These are phyloP conservation scores for Volucella bombylans DNA, from an alignment of 2,888 invertebrate genomes.

Conservation along the genomic window DNA sequence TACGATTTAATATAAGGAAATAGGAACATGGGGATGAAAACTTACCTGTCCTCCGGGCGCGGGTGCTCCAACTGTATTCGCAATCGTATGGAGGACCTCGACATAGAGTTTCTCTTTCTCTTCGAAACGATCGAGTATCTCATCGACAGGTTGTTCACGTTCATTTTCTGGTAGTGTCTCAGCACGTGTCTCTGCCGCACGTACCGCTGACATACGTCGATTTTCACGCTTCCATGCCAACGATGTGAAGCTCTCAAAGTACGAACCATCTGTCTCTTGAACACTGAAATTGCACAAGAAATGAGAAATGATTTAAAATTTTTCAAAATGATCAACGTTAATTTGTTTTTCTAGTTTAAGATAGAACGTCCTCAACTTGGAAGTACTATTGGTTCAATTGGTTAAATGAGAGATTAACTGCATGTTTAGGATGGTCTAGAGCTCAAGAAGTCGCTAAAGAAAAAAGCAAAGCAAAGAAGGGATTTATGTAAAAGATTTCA, in stretches of 20 bases:
- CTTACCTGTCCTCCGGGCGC: slow-evolving; percentile 87
- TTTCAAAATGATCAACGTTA: no score
- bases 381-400: no score
- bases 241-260: slow-evolving; percentile 96
- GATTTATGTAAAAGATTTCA: no score
- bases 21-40: slow-evolving; percentile 1
- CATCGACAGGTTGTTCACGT: slow-evolving; percentile 81
- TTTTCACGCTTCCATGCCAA: slow-evolving; percentile 96
- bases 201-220: slow-evolving; percentile 89
- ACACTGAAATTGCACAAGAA: slow-evolving; percentile 85
- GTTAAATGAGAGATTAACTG: no score
- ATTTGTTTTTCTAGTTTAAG: no score
- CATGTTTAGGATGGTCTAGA: no score
- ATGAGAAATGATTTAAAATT: neutral
- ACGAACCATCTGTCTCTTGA: slow-evolving; percentile 96
- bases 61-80: slow-evolving; percentile 93
- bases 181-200: slow-evolving; percentile 89
- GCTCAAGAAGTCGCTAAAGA: no score
- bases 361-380: no score
- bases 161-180: slow-evolving; percentile 85
- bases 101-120: slow-evolving; percentile 90
- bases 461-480: no score
- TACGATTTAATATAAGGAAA: slow-evolving; percentile 20
- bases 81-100: slow-evolving; percentile 97
- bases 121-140: slow-evolving; percentile 81